phyloP scores from a whole-genome alignment of 2,888 invertebrate genomes.

The Germaria angustata region DNA sequence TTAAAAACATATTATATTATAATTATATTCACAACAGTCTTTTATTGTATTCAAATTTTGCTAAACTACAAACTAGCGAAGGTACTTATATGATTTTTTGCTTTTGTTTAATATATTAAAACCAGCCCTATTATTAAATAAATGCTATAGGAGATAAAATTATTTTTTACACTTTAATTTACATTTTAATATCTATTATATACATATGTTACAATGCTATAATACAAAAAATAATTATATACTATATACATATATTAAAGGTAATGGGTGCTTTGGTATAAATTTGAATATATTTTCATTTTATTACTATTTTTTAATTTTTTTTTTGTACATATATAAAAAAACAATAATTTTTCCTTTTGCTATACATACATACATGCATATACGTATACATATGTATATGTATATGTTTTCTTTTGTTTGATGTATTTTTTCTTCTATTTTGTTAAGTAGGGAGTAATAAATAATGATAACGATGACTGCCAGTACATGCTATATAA shows the following conservation, averaged over 20 bases:
- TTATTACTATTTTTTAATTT: slow-evolving; percentile 16
- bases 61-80: slow-evolving; percentile 62
- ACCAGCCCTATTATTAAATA: neutral
- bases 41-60: slow-evolving; percentile 45
- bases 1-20: neutral
- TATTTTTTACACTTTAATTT: no score
- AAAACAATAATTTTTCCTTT: slow-evolving; percentile 67
- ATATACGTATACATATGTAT: no score
- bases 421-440: slow-evolving; percentile 71
- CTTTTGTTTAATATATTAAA: neutral
- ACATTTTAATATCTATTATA: neutral
- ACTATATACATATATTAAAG: slow-evolving; percentile 34
- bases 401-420: slow-evolving; percentile 11
- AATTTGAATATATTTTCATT: slow-evolving; percentile 42
- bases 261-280: slow-evolving; percentile 66
- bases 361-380: neutral
- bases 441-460: slow-evolving; percentile 59
- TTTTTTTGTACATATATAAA: slow-evolving; percentile 10
- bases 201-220: slow-evolving; percentile 26
- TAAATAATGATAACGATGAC: slow-evolving; percentile 67
- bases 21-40: slow-evolving; percentile 41
- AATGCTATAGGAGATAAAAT: neutral
- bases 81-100: slow-evolving; percentile 49
- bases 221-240: no score
- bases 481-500: slow-evolving; percentile 59